Base-by-base conservation (phyloP, 2,888 invertebrate species). In the Ectobius pallidus region DNA sequence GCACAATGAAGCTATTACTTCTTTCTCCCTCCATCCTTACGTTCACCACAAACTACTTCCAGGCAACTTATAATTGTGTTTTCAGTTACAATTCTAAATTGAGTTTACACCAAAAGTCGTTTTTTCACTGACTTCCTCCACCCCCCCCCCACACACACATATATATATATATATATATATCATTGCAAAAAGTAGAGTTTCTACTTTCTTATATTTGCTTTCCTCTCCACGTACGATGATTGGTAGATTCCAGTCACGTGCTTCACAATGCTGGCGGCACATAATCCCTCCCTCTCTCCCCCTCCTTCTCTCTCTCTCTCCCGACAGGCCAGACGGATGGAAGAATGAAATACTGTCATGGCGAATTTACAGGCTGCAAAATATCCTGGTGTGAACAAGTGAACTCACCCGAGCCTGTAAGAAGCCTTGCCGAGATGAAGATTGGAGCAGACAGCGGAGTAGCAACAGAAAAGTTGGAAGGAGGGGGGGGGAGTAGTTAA, bases 271-370 rank as follows among this genome's bases (percentile, higher is more conserved):
- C 58, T 18, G 18, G 58, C 16, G 18, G 58, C 58, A 58, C 58
- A 58, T 58, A 58, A 58, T 58, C 58, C 58, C 58, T 20, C 0
- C 25, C 22, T 52, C 22, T 14, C 52, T 14, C n/a, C 58, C 2
- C 25, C 9, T 22, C 52, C 20, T 49, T 46, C 18, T n/a, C 20
- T 22, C 25, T 4, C 11, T 22, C 52, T 2, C 11, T 34, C 7
- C 52, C 20, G 11, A 52, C 52, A 20, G 14, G 22, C 18, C 30
- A 16, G 32, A 32, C 30, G 58, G 30, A 16, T 58, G 58, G 30
- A 30, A 30, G 58, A 58, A 58, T 58, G 58, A 58, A 58, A 32
- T 58, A 58, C 30, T 32, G 58, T 58, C 58, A 58, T 58, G 58
- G 30, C 30, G 58, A 58, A 30, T 58, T 55, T 55, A 55, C 25